Evolutionary conservation across 2,888 invertebrate genomes (phyloP).

Genomic region (Zootermopsis nevadensis): DNA sequence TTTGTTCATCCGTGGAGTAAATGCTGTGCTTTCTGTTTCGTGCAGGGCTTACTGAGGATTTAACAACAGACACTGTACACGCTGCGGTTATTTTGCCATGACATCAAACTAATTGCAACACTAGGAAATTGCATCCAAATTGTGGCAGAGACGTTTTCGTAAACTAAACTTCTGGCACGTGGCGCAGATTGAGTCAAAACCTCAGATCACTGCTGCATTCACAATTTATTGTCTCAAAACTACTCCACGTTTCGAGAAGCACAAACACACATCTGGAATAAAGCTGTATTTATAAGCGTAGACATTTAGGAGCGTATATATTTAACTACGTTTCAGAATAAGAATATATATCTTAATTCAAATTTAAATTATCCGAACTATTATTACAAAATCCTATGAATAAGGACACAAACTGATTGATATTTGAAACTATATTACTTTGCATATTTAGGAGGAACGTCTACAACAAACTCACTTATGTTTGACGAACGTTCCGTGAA

Average conservation of each 20-base stretch:
- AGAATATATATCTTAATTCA: too few species aligned
- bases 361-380: too few species aligned
- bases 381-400: too few species aligned
- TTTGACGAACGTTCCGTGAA: too few species aligned
- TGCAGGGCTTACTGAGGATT: not conserved
- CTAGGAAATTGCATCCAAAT: conserved; percentile 2
- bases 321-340: too few species aligned
- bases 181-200: not conserved
- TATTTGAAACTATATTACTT: too few species aligned
- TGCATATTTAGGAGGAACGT: too few species aligned
- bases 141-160: not conserved
- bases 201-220: not conserved
- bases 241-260: not conserved
- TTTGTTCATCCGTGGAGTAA: not conserved
- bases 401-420: too few species aligned
- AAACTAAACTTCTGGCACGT: not conserved
- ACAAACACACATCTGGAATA: not conserved
- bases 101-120: conserved; percentile 17
- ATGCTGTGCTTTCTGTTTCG: not conserved
- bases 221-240: too few species aligned
- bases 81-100: not conserved
- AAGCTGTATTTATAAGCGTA: too few species aligned
- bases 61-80: not conserved
- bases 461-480: too few species aligned
- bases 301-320: too few species aligned